Base-by-base conservation (phyloP, 2,888 invertebrate species). In the Oscheius sp. region DNA sequence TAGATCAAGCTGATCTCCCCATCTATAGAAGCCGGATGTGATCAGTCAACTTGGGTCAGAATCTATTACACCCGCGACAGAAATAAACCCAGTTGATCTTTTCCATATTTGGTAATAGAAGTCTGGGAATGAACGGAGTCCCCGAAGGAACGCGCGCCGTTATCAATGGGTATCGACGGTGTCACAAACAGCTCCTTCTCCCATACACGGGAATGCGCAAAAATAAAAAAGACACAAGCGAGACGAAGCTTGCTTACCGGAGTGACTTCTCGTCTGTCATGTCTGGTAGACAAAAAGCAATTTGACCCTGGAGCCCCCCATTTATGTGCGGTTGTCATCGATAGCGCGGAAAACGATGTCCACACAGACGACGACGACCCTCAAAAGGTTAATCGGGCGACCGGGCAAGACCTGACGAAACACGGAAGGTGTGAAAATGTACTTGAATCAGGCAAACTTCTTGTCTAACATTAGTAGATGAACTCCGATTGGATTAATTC, bases 291-390 rank as follows among this genome's bases (percentile, higher is more conserved):
- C 3, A 16, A n/a, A n/a, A 23, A 12, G 46, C 45, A 63, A 21
- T 13, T 6, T 49, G 66, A 27, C 9, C 35, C 35, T 6, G 35
- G 35, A 35, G 35, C 35, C 35, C n/a, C 23, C 64, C 23, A 46
- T 64, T 52, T 66, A 49, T 66, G 27, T 13, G 66, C 46, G 64
- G 25, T n/a, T 49, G 66, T n/a, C 52, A 66, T 52, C 52, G 66
- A 66, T 66, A 66, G 66, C 18, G 66, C 66, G 66, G 66, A 66
- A 66, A 66, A 66, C 52, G 66, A 66, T 52, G 52, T 12, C 43
- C 18, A 61, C 61, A 59, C 16, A 35, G 55, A 55, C 55, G 41
- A 41, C 23, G 61, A n/a, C n/a, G n/a, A n/a, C 61, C 66, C 49
- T 66, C 52, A 52, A 66, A 52, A 66, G 66, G 66, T 52, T 52